Evolutionary conservation across 2,113 vertebrate genomes (phyloP), one percentile per base, ranked within the genome.

Genomic region (Rhipidura dahli): DNA sequence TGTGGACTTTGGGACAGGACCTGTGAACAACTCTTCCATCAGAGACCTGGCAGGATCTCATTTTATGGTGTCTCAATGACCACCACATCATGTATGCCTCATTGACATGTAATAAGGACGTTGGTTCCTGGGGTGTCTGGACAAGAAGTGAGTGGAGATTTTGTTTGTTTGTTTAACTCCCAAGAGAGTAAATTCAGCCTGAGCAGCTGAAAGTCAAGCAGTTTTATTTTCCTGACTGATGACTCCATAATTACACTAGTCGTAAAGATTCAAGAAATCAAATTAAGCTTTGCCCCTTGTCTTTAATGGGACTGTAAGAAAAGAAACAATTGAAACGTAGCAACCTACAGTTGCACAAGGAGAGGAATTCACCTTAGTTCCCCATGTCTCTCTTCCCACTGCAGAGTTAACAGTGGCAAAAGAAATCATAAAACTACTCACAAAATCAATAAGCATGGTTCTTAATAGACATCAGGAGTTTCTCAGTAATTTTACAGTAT

Each of bases 151-250:
- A 79, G 76, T 47, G 54, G 75, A 89, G 39, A 75, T 94, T 88
- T 83, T 92, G 75, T 94, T 96, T 94, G 87, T 93, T 91, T 93
- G 26, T 77, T 96, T 94, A 83, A 60, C 60, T 93, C 83, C 49
- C 16, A 31, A 73, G 64, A 45, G 44, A 64, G n/a, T 85, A 81
- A 88, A 93, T 63, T 65, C 64, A 92, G 69, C 31, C 23, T 68
- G 56, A 95, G 35, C 63, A 88, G 70, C 50, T 89, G 82, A 91
- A 96, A 93, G 56, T 90, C 88, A 89, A 83, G 51, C 60, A 87
- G 68, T 4, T 91, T 80, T 88, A 83, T 77, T 93, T 90, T 93
- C 71, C 68, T 24, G 8, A 64, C 19, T 53, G 45, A 89, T 93
- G 88, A 92, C 70, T 94, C 87, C 76, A 57, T 91, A 87, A 82